These are phyloP conservation scores for Drosophila kanapiae DNA, from an alignment of 1,140 invertebrate species.

Conservation along the genomic window DNA sequence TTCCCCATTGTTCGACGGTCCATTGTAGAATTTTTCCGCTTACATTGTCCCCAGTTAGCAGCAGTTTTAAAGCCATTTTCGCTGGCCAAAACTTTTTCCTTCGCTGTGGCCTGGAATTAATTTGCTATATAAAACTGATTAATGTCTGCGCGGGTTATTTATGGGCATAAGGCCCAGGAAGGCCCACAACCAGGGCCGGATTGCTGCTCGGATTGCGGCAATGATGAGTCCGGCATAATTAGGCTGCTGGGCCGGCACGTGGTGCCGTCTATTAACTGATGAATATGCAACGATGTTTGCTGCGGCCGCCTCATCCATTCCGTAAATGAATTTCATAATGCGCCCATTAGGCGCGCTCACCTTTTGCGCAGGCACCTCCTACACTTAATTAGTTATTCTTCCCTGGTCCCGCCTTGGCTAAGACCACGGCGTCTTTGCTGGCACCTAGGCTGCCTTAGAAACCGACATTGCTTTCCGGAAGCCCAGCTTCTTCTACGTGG, in stretches of 20 bases:
- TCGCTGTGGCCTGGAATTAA: slow-evolving; percentile 48
- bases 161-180: slow-evolving; percentile 39
- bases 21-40: not conserved
- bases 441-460: not conserved
- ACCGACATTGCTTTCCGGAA: not conserved
- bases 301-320: slow-evolving; percentile 15
- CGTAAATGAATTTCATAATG: slow-evolving; percentile 29
- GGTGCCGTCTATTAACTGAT: slow-evolving; percentile 19
- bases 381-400: slow-evolving; percentile 25
- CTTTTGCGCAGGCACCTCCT: not conserved
- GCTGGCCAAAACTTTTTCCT: slow-evolving; percentile 1
- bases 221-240: slow-evolving; percentile 35
- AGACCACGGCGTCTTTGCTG: not conserved
- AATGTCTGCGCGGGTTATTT: slow-evolving; percentile 64
- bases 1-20: not conserved
- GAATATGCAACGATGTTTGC: slow-evolving; percentile 40
- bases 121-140: slow-evolving; percentile 77
- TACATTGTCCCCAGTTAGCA: slow-evolving; percentile 20
- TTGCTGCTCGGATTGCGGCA: slow-evolving; percentile 22
- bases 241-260: not conserved
- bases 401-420: too few species aligned
- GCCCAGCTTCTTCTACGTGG: not conserved
- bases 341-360: slow-evolving; percentile 17
- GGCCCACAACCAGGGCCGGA: slow-evolving; percentile 2
- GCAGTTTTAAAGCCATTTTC: slow-evolving; percentile 29